These are phyloP conservation scores for Caenorhabditis wallacei DNA, from an alignment of 2,888 invertebrate genomes.

Conservation along the genomic window DNA sequence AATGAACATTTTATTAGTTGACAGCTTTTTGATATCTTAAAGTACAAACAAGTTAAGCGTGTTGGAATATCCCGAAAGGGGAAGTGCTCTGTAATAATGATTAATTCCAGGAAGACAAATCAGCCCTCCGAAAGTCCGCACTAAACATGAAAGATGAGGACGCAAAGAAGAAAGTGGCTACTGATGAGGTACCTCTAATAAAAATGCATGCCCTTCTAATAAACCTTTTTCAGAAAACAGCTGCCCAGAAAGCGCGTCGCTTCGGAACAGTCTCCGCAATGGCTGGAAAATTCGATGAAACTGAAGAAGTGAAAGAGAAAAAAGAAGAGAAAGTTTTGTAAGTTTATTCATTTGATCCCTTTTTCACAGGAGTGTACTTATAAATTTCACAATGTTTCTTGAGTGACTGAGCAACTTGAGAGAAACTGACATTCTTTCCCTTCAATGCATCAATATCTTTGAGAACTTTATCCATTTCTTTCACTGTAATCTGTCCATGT, in stretches of 20 bases:
- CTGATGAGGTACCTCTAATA: constrained; percentile 66
- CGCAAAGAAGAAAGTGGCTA: constrained; percentile 75
- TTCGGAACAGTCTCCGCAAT: constrained; percentile 76
- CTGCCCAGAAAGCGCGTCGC: constrained; percentile 74
- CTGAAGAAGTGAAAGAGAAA: constrained; percentile 39
- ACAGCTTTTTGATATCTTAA: no score
- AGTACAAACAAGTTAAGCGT: no score
- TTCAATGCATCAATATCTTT: constrained; percentile 3
- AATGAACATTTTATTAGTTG: no score
- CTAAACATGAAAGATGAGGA: constrained; percentile 81
- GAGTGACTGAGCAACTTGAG: constrained; percentile 8
- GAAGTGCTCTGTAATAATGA: no score
- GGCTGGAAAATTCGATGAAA: constrained; percentile 52
- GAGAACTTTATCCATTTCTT: constrained; percentile 35
- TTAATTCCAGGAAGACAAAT: constrained; percentile 75
- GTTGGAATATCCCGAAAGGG: no score
- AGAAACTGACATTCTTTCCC: constrained; percentile 15
- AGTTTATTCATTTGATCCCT: constrained; percentile 11
- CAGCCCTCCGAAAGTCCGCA: constrained; percentile 77
- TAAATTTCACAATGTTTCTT: constrained; percentile 25
- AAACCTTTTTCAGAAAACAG: constrained; percentile 69
- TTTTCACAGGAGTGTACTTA: not conserved
- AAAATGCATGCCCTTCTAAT: no score
- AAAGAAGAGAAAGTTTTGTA: constrained; percentile 41
- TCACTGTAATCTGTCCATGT: constrained; percentile 34